Conservation (phyloP, 2,113 vertebrate genomes). For the Chroicocephalus ridibundus region DNA sequence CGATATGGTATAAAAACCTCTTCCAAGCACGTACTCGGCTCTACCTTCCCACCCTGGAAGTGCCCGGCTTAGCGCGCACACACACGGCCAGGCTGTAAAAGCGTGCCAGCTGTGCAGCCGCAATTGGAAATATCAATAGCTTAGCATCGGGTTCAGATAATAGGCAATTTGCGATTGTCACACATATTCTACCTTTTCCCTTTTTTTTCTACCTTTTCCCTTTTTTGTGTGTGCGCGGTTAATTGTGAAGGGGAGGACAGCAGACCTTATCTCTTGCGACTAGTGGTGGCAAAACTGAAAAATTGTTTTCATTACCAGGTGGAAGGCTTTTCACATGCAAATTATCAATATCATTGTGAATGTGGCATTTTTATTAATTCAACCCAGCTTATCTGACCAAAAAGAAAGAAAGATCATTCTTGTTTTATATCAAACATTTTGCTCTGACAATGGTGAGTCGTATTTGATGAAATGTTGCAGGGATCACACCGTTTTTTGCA, state of each 20-base stretch:
- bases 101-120: background rate
- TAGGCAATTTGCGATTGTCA: constrained; percentile 9
- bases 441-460: background rate
- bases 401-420: constrained; percentile 16
- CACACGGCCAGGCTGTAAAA: background rate
- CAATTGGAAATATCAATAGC: background rate
- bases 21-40: background rate
- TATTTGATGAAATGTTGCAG: background rate
- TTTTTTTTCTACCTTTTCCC: background rate
- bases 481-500: background rate
- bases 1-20: background rate
- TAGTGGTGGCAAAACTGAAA: constrained; percentile 53
- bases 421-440: constrained; percentile 14
- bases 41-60: background rate
- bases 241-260: constrained; percentile 39
- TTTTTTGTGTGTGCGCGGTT: background rate
- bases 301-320: constrained; percentile 54
- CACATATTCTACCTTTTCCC: background rate
- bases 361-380: constrained; percentile 59
- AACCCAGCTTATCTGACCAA: background rate
- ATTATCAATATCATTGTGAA: constrained; percentile 60
- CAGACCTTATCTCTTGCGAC: constrained; percentile 35
- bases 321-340: constrained; percentile 60
- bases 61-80: background rate
- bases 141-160: background rate